Conservation (phyloP, 2,888 invertebrate species). For the Campoplex capitator region DNA sequence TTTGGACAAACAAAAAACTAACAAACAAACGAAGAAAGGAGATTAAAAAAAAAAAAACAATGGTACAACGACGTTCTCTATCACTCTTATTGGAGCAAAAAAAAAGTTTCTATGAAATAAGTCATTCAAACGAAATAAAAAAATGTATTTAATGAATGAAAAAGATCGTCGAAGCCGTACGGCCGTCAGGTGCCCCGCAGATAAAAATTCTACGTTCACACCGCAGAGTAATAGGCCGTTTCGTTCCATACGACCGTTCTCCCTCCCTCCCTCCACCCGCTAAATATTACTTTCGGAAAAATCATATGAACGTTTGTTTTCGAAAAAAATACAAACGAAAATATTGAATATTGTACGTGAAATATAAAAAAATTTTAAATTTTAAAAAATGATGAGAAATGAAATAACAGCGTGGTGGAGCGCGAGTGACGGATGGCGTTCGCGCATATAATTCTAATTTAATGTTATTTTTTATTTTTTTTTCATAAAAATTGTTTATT, state of each 20-base stretch:
- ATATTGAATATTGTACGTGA: neutral
- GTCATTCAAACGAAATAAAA: constrained; percentile 57
- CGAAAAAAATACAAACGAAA: constrained; percentile 25
- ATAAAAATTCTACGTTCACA: constrained; percentile 75
- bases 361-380: neutral
- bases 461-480: constrained; percentile 44
- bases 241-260: constrained; percentile 74
- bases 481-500: constrained; percentile 39
- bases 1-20: neutral
- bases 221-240: constrained; percentile 76
- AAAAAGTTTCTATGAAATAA: constrained; percentile 36
- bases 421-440: constrained; percentile 63
- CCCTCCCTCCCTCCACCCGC: constrained; percentile 70
- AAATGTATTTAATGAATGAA: constrained; percentile 47
- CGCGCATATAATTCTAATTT: constrained; percentile 55
- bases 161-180: constrained; percentile 71
- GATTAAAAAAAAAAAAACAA: constrained; percentile 28
- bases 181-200: constrained; percentile 71
- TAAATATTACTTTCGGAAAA: constrained; percentile 55
- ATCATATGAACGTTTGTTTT: constrained; percentile 22
- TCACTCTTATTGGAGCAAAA: constrained; percentile 76
- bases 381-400: neutral
- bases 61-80: constrained; percentile 60
- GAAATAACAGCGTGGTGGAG: constrained; percentile 52
- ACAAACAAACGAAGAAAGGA: constrained; percentile 13